Conservation (phyloP, 2,888 invertebrate species). For the Drosophila neotestacea region DNA sequence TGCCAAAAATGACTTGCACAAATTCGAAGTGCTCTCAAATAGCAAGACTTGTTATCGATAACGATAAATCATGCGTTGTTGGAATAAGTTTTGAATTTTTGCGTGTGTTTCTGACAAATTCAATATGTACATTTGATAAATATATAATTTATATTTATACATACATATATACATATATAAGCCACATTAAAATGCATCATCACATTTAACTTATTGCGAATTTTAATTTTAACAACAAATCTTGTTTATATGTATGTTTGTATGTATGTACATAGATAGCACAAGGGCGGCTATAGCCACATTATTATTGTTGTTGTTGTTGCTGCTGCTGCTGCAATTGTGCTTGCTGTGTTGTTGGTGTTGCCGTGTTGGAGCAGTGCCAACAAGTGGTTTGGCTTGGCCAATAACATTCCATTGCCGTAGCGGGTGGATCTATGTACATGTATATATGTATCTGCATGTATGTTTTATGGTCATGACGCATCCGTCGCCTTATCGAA, state of each 20-base stretch:
- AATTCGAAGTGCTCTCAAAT: not conserved
- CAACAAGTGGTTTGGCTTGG: constrained; percentile 77
- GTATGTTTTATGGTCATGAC: constrained; percentile 45
- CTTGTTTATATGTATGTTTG: constrained; percentile 1
- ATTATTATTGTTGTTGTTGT: constrained; percentile 45
- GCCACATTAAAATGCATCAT: constrained; percentile 34
- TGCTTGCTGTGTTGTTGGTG: constrained; percentile 16
- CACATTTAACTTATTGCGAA: constrained; percentile 52
- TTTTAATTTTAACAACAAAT: constrained; percentile 45
- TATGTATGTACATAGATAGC: constrained; percentile 27
- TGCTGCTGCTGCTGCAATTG: constrained; percentile 36
- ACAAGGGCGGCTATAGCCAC: constrained; percentile 57
- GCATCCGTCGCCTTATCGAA: constrained; percentile 53
- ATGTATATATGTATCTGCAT: too few species aligned
- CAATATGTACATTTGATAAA: constrained; percentile 8
- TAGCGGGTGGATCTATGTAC: constrained; percentile 45
- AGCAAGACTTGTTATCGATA: constrained; percentile 20
- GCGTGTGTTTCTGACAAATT: constrained; percentile 14
- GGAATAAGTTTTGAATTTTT: constrained; percentile 9
- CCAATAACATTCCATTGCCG: constrained; percentile 61
- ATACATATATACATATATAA: not conserved
- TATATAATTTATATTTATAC: constrained; percentile 4
- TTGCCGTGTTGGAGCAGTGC: constrained; percentile 63
- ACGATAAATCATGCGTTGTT: constrained; percentile 29
- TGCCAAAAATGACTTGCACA: constrained; percentile 23